These are phyloP conservation scores for Dolichotis patagonum DNA, from an alignment of 2,113 vertebrate species.

Conservation along the genomic window DNA sequence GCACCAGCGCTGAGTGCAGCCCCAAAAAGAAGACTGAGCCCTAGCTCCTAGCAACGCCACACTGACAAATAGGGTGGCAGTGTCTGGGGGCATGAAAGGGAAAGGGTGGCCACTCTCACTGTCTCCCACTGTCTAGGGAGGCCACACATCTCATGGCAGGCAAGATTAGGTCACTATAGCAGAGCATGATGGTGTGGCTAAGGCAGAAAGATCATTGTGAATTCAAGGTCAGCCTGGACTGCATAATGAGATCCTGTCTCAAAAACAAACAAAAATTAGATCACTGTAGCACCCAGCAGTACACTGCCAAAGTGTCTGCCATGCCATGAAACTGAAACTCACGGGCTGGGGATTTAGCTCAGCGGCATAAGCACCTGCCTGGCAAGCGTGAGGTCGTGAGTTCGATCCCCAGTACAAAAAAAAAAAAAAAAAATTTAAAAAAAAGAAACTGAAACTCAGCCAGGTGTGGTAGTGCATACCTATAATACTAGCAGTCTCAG, in stretches of 20 bases:
- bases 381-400: no score
- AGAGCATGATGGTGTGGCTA: neutral
- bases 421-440: no score
- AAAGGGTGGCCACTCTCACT: neutral
- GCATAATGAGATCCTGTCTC: no score
- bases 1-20: slow-evolving; percentile 89
- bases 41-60: slow-evolving; percentile 80
- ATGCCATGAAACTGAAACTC: neutral
- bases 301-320: neutral
- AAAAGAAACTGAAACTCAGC: neutral
- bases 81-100: slow-evolving; percentile 77
- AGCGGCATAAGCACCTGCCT: no score
- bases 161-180: neutral
- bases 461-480: neutral
- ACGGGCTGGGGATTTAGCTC: no score
- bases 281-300: neutral
- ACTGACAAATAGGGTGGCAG: slow-evolving; percentile 88
- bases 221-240: no score
- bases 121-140: neutral
- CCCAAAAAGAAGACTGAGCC: slow-evolving; percentile 84
- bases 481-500: neutral
- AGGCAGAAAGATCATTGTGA: no score
- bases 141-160: neutral
- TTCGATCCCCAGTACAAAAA: no score
- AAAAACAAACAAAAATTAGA: neutral